Evolutionary conservation across 2,113 vertebrate genomes (phyloP).

Genomic region (Vulpes lagopus): DNA sequence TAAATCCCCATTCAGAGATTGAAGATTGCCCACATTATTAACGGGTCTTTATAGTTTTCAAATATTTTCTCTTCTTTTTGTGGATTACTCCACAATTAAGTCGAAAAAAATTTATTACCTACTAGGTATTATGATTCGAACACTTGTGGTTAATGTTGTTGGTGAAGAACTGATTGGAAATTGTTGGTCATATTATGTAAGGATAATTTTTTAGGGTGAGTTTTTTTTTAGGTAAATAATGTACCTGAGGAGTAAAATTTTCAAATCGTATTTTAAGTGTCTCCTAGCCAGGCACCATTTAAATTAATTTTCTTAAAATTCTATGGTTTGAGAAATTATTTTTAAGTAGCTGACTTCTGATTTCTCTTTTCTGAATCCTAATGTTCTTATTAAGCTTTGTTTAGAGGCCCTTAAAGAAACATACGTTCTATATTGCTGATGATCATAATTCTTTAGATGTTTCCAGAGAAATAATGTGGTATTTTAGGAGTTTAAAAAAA

Average conservation of each 20-base stretch:
- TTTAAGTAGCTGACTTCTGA: slow-evolving; percentile 24
- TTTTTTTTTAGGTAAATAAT: no score
- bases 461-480: slow-evolving; percentile 30
- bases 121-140: neutral
- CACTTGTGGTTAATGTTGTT: neutral
- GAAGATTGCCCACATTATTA: neutral
- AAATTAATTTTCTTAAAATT: slow-evolving; percentile 37
- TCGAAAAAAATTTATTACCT: neutral
- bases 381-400: slow-evolving; percentile 46
- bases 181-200: neutral
- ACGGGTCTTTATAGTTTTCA: neutral
- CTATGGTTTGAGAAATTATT: slow-evolving; percentile 14
- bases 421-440: neutral
- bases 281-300: neutral
- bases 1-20: neutral
- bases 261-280: slow-evolving; percentile 25
- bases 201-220: neutral
- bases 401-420: neutral
- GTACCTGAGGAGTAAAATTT: slow-evolving; percentile 15
- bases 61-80: neutral
- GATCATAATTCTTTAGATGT: neutral
- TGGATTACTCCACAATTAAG: neutral
- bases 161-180: slow-evolving; percentile 4
- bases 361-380: neutral
- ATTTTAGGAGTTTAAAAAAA: neutral